Conservation (phyloP, 2,888 invertebrate genomes). For the Eulithis testata region DNA sequence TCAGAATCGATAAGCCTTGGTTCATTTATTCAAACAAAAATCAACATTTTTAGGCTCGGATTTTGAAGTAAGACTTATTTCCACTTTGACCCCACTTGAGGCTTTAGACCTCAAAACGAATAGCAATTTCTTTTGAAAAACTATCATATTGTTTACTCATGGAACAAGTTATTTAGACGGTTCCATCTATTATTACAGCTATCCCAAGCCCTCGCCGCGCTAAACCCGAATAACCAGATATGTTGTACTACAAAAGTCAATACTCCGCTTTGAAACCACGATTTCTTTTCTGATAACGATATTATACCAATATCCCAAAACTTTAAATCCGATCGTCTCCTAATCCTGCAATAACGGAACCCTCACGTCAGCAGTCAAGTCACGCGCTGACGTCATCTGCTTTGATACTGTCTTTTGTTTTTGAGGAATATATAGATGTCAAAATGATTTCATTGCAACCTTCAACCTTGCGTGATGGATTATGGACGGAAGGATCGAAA, state of each 20-base stretch:
- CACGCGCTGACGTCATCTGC: constrained; percentile 72
- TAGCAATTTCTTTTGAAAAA: too few relatives aligned
- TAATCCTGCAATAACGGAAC: constrained; percentile 63
- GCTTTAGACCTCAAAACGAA: too few relatives aligned
- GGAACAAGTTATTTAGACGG: too few relatives aligned
- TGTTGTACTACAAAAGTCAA: background rate
- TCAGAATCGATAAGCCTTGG: background rate
- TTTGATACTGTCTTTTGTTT: constrained; percentile 53
- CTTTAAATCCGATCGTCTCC: constrained; percentile 64
- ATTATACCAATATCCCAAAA: constrained; percentile 36
- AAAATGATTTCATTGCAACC: constrained; percentile 5
- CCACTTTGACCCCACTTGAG: too few relatives aligned
- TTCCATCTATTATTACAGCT: too few relatives aligned
- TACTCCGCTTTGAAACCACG: constrained; percentile 4
- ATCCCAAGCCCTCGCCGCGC: too few relatives aligned
- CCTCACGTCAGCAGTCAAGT: constrained; percentile 49
- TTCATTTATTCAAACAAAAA: background rate
- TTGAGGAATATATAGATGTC: constrained; percentile 40
- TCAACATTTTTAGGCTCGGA: too few relatives aligned
- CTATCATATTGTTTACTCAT: too few relatives aligned
- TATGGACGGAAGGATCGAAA: too few relatives aligned
- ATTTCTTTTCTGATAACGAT: constrained; percentile 24
- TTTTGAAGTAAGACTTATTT: too few relatives aligned
- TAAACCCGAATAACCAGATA: too few relatives aligned
- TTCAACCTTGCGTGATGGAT: constrained; percentile 29